Evolutionary conservation across 2,797 vertebrate genomes (phyloP).

Genomic region (Paedocypris micromegethes): DNA sequence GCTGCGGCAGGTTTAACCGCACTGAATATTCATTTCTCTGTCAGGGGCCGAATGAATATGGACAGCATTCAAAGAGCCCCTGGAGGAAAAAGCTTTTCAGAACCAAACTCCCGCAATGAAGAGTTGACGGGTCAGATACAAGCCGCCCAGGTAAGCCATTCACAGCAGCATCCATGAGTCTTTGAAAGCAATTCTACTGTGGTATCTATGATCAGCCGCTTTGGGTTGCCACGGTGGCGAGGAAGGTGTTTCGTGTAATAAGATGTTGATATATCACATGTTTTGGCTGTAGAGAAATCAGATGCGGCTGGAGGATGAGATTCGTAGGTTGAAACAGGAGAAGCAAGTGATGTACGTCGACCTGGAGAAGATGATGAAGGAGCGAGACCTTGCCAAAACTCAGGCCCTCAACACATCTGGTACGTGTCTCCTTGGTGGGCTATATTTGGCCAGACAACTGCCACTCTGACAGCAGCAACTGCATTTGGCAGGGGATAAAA

Average conservation of each 20-base stretch:
- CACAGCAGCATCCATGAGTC: not conserved
- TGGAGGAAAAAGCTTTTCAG: conserved; percentile 53
- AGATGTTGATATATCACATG: not conserved
- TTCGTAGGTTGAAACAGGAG: conserved; percentile 74
- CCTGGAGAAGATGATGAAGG: conserved; percentile 74
- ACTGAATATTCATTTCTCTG: conserved; percentile 28
- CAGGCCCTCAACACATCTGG: conserved; percentile 68
- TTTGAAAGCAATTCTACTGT: not conserved
- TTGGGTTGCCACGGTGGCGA: too few species aligned
- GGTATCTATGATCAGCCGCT: not conserved
- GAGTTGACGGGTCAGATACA: conserved; percentile 76
- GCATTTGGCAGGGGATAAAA: conserved; percentile 68
- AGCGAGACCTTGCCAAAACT: conserved; percentile 75
- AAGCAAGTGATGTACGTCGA: conserved; percentile 81
- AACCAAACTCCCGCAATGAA: conserved; percentile 64
- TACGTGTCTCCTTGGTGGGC: conserved; percentile 41
- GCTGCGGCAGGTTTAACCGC: conserved; percentile 5
- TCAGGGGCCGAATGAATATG: conserved; percentile 76
- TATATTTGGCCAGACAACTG: not conserved
- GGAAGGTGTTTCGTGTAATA: not conserved
- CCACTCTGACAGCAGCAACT: not conserved
- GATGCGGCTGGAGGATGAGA: conserved; percentile 69
- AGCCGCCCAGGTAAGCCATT: conserved; percentile 65
- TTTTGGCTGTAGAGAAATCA: conserved; percentile 70
- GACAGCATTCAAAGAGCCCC: conserved; percentile 52